Evolutionary conservation across 2,797 vertebrate genomes (phyloP), one percentile per base, ranked within the genome.

Genomic region (Chelidonichthys spinosus): DNA sequence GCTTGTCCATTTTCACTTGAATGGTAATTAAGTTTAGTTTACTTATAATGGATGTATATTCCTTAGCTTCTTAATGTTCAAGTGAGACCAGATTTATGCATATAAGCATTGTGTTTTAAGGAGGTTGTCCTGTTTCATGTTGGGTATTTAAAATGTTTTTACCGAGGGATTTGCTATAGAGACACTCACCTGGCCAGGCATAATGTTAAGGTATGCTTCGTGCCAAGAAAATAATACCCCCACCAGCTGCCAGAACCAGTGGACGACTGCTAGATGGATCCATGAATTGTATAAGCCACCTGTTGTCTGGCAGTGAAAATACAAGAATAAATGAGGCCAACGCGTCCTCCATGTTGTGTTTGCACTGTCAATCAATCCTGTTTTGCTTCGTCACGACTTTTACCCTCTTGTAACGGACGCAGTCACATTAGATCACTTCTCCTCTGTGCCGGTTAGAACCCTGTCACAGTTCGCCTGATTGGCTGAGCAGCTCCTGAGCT

Each of bases 391-490:
- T 35, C 46, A 72, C 66, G 68, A 71, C 56, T 71, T 74, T 67
- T 60, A 54, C 25, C 67, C 67, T 35, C 37, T 11, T 53, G 58
- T 76, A 83, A 69, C 52, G 62, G 68, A 74, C 74, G 43, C 33
- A 40, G 42, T 47, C 14, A 4, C 36, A 50, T 74, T 71, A 66
- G 56, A 66, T 69, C 40, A 13, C 56, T 40, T 42, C 75, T 63
- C 53, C 18, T 54, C 61, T 43, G 64, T 65, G 54, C 46, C 5
- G 68, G 81, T 89, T 83, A 70, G 71, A 85, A 67, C 76, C 60
- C 70, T 52, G 82, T 89, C 79, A 70, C 18, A 56, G 75, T 64
- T 60, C 33, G 33, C 72, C 74, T 66, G 85, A 90, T 85, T 92
- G 85, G 76, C 60, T 15, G 68, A 73, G 62, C 36, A 46, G 77